phyloP scores from a whole-genome alignment of 2,888 invertebrate genomes.

The Diarsia dahlii region DNA sequence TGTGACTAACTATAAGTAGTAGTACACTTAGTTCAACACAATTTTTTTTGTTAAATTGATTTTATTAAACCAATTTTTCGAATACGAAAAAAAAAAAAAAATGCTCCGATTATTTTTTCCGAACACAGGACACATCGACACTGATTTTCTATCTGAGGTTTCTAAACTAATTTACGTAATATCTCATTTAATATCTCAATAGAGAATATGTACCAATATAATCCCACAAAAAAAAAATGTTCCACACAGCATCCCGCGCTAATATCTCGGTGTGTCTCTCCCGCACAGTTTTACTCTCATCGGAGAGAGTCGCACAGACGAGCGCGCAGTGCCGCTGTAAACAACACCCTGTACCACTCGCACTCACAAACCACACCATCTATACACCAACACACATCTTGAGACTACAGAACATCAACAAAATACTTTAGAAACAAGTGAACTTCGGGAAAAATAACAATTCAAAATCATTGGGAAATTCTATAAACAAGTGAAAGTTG shows the following conservation, averaged over 20 bases:
- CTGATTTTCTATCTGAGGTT: neutral
- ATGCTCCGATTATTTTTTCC: no score
- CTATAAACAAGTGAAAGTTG: neutral
- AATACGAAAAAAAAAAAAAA: no score
- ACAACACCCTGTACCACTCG: conserved; percentile 43
- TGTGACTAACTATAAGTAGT: neutral
- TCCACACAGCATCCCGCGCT: neutral
- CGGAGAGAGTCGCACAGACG: conserved; percentile 71
- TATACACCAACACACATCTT: neutral
- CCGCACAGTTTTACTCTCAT: conserved; percentile 65
- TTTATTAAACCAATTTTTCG: no score
- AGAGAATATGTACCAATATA: neutral
- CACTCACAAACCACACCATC: conserved; percentile 7
- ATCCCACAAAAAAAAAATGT: no score
- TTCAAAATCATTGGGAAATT: neutral
- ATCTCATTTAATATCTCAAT: neutral
- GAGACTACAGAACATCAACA: neutral
- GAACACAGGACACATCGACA: neutral
- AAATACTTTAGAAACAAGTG: conserved; percentile 1
- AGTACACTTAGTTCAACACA: neutral
- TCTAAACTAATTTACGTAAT: neutral
- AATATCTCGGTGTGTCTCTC: conserved; percentile 41
- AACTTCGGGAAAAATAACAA: neutral
- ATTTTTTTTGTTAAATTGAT: neutral
- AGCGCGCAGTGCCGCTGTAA: conserved; percentile 34